phyloP scores from a whole-genome alignment of 2,888 invertebrate species.

The Trachelus iudaicus region DNA sequence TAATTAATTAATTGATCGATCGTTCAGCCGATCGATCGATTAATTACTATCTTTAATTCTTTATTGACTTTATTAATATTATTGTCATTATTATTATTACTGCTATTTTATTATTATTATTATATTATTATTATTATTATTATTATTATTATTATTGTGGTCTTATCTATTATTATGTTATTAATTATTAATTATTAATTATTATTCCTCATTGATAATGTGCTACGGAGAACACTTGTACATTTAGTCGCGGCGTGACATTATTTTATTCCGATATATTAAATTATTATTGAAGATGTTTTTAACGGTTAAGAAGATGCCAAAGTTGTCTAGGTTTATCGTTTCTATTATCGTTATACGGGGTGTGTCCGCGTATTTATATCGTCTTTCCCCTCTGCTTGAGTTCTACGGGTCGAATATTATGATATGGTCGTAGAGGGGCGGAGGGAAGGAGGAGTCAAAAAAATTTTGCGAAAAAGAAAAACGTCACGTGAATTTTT shows the following conservation, averaged over 20 bases:
- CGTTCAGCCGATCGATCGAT: neutral
- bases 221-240: neutral
- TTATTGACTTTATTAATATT: conserved; percentile 29
- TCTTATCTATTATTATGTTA: too few species aligned
- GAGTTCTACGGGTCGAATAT: neutral
- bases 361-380: conserved; percentile 15
- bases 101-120: conserved; percentile 27
- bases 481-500: neutral
- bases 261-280: conserved; percentile 51
- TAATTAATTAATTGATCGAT: conserved; percentile 13
- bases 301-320: conserved; percentile 61
- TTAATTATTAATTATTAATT: neutral
- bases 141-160: conserved; percentile 1
- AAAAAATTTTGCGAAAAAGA: too few species aligned
- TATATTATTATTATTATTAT: conserved; percentile 31
- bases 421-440: neutral
- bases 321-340: conserved; percentile 66
- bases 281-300: conserved; percentile 48
- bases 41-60: conserved; percentile 6
- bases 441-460: neutral
- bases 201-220: neutral
- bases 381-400: conserved; percentile 12
- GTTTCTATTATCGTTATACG: conserved; percentile 44
- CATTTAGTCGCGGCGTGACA: conserved; percentile 36
- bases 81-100: conserved; percentile 37